Conservation (phyloP, 2,113 vertebrate genomes). For the Orientallactaga bullata region DNA sequence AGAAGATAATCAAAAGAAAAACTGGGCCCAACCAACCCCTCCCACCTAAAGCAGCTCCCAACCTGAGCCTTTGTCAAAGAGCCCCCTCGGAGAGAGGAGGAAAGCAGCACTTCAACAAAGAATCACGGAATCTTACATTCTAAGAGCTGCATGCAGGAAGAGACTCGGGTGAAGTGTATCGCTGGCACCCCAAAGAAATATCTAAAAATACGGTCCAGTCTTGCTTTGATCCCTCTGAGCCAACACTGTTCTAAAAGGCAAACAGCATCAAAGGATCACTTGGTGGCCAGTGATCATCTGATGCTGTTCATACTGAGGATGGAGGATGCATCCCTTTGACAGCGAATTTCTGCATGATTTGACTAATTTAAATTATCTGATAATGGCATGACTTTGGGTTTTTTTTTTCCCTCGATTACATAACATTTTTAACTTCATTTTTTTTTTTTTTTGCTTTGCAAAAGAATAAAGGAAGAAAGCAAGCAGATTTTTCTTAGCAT, state of each 20-base stretch:
- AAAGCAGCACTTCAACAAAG: slow-evolving; percentile 50
- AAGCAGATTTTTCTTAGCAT: background rate
- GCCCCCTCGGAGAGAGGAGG: slow-evolving; percentile 25
- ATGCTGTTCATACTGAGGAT: slow-evolving; percentile 33
- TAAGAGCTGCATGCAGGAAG: slow-evolving; percentile 34
- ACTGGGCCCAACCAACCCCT: background rate
- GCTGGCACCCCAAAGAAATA: slow-evolving; percentile 53
- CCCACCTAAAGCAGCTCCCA: slow-evolving; percentile 14
- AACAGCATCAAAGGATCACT: slow-evolving; percentile 55
- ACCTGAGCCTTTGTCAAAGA: slow-evolving; percentile 56
- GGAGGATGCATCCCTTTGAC: background rate
- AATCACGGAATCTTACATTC: slow-evolving; percentile 52
- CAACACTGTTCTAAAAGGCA: slow-evolving; percentile 41
- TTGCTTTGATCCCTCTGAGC: slow-evolving; percentile 54
- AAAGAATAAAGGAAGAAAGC: slow-evolving; percentile 32
- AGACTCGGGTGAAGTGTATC: slow-evolving; percentile 32
- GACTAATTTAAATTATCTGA: slow-evolving; percentile 37
- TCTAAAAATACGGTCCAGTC: slow-evolving; percentile 59
- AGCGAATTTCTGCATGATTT: slow-evolving; percentile 15
- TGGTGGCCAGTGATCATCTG: slow-evolving; percentile 46
- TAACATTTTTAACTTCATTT: slow-evolving; percentile 29
- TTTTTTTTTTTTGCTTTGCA: slow-evolving; percentile 34
- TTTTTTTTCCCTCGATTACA: background rate
- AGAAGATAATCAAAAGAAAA: slow-evolving; percentile 35
- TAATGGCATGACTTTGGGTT: background rate